These are phyloP conservation scores for Gandaritis pyraliata DNA, from an alignment of 2,888 invertebrate species.

Conservation along the genomic window DNA sequence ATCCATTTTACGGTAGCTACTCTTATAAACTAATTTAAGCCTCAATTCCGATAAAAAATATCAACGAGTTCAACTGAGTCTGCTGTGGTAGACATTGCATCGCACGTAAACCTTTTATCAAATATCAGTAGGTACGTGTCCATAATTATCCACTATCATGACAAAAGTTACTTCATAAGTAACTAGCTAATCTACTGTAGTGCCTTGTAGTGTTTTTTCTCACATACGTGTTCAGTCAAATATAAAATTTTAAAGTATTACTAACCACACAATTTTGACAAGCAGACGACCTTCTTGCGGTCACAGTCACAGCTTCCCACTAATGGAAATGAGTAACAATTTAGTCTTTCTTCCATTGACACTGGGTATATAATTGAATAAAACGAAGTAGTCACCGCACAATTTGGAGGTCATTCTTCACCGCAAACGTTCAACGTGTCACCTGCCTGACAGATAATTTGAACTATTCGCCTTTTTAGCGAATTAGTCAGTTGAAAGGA, in stretches of 20 bases:
- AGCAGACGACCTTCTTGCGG: constrained; percentile 40
- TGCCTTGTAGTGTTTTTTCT: constrained; percentile 12
- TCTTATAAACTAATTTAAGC: constrained; percentile 13
- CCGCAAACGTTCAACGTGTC: constrained; percentile 32
- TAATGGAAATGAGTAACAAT: constrained; percentile 25
- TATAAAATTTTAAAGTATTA: constrained; percentile 18
- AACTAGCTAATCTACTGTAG: not conserved
- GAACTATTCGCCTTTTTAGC: constrained; percentile 49
- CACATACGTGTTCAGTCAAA: constrained; percentile 22
- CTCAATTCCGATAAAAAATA: not conserved
- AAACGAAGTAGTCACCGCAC: constrained; percentile 3
- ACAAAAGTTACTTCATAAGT: too few species aligned
- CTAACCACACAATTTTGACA: constrained; percentile 30
- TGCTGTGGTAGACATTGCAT: not conserved
- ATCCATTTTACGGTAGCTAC: constrained; percentile 27
- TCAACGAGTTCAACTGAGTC: not conserved
- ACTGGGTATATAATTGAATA: constrained; percentile 28
- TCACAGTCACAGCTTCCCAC: constrained; percentile 38
- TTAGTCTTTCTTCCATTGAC: constrained; percentile 20
- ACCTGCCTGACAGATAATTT: constrained; percentile 44
- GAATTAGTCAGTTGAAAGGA: constrained; percentile 66
- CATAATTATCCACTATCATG: too few species aligned
- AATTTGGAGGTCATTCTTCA: constrained; percentile 37
- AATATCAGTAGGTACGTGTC: too few species aligned
- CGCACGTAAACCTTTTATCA: not conserved